Conservation (phyloP, 2,797 vertebrate species). For the Todus mexicanus region DNA sequence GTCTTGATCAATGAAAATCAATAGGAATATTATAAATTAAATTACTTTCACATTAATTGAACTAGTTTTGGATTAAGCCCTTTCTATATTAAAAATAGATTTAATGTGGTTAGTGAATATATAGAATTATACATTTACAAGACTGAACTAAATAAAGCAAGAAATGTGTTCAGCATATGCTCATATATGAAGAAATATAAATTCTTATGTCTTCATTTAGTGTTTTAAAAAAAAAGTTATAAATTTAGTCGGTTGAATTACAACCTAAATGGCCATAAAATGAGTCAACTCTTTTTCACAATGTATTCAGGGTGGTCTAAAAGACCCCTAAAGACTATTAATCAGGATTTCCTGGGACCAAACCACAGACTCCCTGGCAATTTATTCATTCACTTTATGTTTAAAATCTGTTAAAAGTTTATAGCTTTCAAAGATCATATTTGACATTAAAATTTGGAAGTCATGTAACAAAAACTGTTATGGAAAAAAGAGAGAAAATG, state of each 20-base stretch:
- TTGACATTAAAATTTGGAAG: slow-evolving; percentile 70
- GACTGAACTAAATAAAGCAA: slow-evolving; percentile 11
- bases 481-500: slow-evolving; percentile 41
- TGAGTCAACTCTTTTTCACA: slow-evolving; percentile 63
- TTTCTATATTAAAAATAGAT: not conserved
- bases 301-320: slow-evolving; percentile 73
- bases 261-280: slow-evolving; percentile 68
- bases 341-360: slow-evolving; percentile 79
- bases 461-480: slow-evolving; percentile 43
- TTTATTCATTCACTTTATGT: slow-evolving; percentile 63
- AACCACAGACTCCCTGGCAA: slow-evolving; percentile 57
- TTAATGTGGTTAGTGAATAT: not conserved
- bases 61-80: not conserved
- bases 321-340: slow-evolving; percentile 65
- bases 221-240: not conserved
- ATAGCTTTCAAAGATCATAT: slow-evolving; percentile 69
- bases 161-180: slow-evolving; percentile 14
- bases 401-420: slow-evolving; percentile 72
- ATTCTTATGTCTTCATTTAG: slow-evolving; percentile 31
- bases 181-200: slow-evolving; percentile 14
- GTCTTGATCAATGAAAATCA: not conserved
- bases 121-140: not conserved
- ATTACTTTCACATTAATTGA: not conserved
- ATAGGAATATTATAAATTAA: not conserved
- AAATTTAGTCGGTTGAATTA: slow-evolving; percentile 59